phyloP scores from a whole-genome alignment of 2,888 invertebrate genomes.

The Drosophila setosimentum region DNA sequence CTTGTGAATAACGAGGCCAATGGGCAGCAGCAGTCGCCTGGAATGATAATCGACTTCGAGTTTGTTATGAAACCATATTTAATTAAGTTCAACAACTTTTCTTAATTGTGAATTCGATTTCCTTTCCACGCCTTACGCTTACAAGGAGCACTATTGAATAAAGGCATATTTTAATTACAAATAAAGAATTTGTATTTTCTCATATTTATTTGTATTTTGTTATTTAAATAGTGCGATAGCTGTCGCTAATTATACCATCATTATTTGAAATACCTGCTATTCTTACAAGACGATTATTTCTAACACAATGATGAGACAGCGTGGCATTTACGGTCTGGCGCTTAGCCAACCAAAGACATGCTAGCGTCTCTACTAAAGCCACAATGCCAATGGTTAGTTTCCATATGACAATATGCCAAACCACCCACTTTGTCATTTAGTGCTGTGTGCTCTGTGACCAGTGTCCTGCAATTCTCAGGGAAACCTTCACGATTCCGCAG shows the following conservation, averaged over 20 bases:
- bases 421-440: neutral
- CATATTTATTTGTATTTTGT: neutral
- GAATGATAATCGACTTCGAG: conserved; percentile 2
- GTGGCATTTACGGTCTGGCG: neutral
- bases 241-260: neutral
- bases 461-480: neutral
- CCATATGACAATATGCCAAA: neutral
- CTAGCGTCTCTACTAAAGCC: neutral
- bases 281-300: neutral
- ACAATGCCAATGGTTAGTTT: neutral
- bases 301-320: neutral
- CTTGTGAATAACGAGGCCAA: conserved; percentile 22
- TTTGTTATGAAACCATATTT: conserved; percentile 6
- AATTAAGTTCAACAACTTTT: conserved; percentile 8
- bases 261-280: neutral
- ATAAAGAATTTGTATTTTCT: neutral
- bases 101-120: conserved; percentile 6
- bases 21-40: conserved; percentile 1
- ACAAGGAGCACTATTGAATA: neutral
- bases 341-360: too few relatives aligned
- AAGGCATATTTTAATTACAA: neutral
- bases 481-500: neutral
- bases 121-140: too few relatives aligned
- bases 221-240: neutral
- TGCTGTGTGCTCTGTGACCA: neutral